Evolutionary conservation across 2,113 vertebrate genomes (phyloP).

Genomic region (Pomatostomus ruficeps): DNA sequence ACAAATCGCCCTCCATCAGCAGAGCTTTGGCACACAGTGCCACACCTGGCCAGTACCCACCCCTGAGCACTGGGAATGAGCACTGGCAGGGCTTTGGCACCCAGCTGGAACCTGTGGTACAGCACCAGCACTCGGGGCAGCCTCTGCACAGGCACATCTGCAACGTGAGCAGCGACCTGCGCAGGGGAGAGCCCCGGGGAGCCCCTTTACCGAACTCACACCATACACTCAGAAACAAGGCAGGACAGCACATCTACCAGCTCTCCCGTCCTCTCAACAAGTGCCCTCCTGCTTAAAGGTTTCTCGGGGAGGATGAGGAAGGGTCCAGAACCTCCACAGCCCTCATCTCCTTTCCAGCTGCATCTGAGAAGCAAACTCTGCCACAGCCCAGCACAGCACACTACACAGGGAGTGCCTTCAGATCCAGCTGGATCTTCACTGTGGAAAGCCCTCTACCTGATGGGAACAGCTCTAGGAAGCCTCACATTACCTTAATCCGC

Average conservation of each 20-base stretch:
- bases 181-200: not conserved
- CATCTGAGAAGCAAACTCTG: not conserved
- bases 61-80: not conserved
- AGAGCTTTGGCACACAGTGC: not conserved
- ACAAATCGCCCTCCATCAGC: not conserved
- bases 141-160: not conserved
- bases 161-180: accelerated
- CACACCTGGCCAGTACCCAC: not conserved
- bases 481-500: not conserved
- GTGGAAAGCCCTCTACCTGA: not conserved
- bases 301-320: not conserved
- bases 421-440: not conserved
- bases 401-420: not conserved
- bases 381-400: not conserved
- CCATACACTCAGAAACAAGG: accelerated
- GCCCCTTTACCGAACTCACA: not conserved
- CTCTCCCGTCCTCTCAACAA: not conserved
- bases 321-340: not conserved
- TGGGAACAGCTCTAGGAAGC: not conserved
- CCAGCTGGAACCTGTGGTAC: not conserved
- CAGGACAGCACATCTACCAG: not conserved
- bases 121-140: not conserved
- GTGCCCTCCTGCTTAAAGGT: not conserved
- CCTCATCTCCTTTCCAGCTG: not conserved
- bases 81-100: not conserved